Evolutionary conservation across 2,888 invertebrate species (phyloP).

Genomic region (Dasysyrphus albostriatus): DNA sequence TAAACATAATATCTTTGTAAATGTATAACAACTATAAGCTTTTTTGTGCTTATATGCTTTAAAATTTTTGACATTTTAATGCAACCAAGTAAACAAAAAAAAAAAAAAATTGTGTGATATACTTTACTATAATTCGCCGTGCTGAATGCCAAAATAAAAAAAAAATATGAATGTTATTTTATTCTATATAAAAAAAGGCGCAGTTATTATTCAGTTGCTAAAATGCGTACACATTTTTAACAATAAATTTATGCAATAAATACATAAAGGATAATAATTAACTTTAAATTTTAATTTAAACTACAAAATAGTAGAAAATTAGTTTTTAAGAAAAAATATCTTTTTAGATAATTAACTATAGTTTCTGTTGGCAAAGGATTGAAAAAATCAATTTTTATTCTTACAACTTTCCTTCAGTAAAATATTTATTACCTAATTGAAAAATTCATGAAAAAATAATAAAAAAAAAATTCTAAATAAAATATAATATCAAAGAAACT

Average conservation of each 20-base stretch:
- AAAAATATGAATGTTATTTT: slow-evolving; percentile 7
- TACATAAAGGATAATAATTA: slow-evolving; percentile 50
- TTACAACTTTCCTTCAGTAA: slow-evolving; percentile 20
- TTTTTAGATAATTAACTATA: slow-evolving; percentile 19
- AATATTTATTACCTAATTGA: slow-evolving; percentile 21
- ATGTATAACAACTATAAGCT: slow-evolving; percentile 15
- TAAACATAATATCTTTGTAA: background rate
- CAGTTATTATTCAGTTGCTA: background rate
- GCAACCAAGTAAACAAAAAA: background rate
- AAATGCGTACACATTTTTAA: slow-evolving; percentile 7
- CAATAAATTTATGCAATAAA: slow-evolving; percentile 31
- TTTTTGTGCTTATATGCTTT: slow-evolving; percentile 27
- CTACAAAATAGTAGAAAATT: background rate
- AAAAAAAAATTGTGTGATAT: slow-evolving; percentile 15
- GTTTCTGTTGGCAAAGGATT: background rate
- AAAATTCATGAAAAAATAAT: background rate
- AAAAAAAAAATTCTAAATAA: background rate
- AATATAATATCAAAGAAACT: slow-evolving; percentile 5
- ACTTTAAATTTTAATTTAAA: slow-evolving; percentile 13
- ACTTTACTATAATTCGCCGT: slow-evolving; percentile 7
- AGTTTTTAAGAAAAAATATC: slow-evolving; percentile 14
- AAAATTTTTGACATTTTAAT: slow-evolving; percentile 16
- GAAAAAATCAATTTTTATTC: background rate
- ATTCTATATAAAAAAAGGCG: background rate
- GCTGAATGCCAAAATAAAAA: slow-evolving; percentile 26